Percentiles rank a stretch among this genome's conserved stretches.
Conservation (phyloP, 2,888 invertebrate species). For the Scaptodrosophila latifasciaeformis region DNA sequence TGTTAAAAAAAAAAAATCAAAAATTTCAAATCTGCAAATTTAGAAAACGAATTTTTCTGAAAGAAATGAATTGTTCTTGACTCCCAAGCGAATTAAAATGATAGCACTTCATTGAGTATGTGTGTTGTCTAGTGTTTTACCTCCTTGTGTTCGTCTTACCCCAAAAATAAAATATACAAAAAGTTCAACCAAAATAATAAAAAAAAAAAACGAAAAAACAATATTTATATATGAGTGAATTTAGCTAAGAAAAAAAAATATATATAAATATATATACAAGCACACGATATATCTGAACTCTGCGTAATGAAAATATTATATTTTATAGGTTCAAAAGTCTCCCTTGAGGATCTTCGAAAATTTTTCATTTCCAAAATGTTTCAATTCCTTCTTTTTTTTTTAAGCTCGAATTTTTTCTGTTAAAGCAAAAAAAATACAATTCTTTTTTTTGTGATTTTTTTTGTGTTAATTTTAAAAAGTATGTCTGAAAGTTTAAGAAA, state of each 20-base stretch:
- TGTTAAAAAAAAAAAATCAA: conserved; percentile 31
- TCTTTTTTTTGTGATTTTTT: conserved; percentile 3
- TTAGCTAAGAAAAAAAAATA: no score
- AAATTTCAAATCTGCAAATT: conserved; percentile 22
- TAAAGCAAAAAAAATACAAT: not conserved
- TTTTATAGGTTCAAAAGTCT: not conserved
- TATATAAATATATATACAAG: conserved; percentile 17
- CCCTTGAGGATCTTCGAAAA: not conserved
- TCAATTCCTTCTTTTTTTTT: not conserved
- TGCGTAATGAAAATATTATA: not conserved
- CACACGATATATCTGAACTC: conserved; percentile 4
- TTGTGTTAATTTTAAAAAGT: conserved; percentile 16
- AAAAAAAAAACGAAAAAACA: conserved; percentile 29
- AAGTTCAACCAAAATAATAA: conserved; percentile 44
- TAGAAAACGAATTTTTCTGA: no score
- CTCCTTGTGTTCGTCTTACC: conserved; percentile 92
- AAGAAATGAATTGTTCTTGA: conserved; percentile 16
- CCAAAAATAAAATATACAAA: no score
- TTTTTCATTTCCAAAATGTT: no score
- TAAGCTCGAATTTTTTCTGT: not conserved
- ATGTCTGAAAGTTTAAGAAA: conserved; percentile 19
- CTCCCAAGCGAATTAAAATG: conserved; percentile 74
- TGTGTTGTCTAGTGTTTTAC: conserved; percentile 93
- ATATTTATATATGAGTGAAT: conserved; percentile 27
- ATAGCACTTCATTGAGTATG: conserved; percentile 78